These are phyloP conservation scores for Paramuricea clavata DNA, from an alignment of 92 coral and sea anemone genomes.

Conservation along the genomic window DNA sequence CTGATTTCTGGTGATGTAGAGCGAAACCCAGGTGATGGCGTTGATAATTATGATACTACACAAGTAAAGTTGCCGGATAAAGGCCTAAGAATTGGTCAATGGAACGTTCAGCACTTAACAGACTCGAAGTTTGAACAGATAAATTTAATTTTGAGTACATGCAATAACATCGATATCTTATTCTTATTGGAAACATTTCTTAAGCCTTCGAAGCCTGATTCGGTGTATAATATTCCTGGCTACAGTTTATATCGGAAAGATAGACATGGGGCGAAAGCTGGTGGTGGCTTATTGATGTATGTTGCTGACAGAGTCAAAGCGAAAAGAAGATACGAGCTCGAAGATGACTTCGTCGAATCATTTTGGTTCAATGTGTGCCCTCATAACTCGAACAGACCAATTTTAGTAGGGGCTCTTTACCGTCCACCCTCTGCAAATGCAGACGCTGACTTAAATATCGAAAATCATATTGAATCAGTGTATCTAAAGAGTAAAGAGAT, in stretches of 20 bases:
- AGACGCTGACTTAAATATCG: constrained; percentile 60
- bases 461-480: constrained; percentile 32
- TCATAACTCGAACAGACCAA: constrained; percentile 56
- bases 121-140: constrained; percentile 51
- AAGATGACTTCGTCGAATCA: constrained; percentile 55
- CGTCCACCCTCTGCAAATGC: constrained; percentile 58
- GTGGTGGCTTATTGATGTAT: constrained; percentile 64
- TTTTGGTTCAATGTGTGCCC: constrained; percentile 61
- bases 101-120: neutral
- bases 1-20: constrained; percentile 50
- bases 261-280: constrained; percentile 14
- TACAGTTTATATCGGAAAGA: constrained; percentile 49
- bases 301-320: constrained; percentile 51
- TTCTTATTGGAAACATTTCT: constrained; percentile 57
- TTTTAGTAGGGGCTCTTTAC: constrained; percentile 24
- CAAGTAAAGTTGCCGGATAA: constrained; percentile 42
- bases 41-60: neutral
- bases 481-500: constrained; percentile 20
- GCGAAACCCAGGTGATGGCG: constrained; percentile 2
- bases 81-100: constrained; percentile 44
- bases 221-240: constrained; percentile 55
- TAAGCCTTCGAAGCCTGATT: constrained; percentile 53
- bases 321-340: constrained; percentile 54
- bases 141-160: constrained; percentile 46
- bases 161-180: constrained; percentile 40